These are phyloP conservation scores for Ceratosolen fusciceps DNA, from an alignment of 1,140 invertebrate genomes.

Conservation along the genomic window DNA sequence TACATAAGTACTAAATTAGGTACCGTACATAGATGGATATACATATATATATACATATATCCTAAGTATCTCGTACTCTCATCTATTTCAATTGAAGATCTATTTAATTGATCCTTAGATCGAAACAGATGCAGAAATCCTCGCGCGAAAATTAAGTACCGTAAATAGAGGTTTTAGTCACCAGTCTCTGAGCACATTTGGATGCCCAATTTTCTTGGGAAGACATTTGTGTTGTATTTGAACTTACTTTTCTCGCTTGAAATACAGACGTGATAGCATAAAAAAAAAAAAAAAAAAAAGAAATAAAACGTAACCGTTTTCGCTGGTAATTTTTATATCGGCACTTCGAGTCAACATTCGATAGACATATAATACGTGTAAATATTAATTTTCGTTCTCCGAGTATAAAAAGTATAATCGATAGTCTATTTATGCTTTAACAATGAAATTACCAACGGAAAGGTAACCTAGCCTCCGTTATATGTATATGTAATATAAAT, in stretches of 20 bases:
- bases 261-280: no score
- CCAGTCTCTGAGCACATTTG: constrained; percentile 36
- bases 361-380: not conserved
- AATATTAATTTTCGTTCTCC: not conserved
- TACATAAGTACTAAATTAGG: constrained; percentile 41
- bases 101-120: constrained; percentile 25
- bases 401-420: constrained; percentile 5
- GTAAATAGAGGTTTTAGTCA: constrained; percentile 47
- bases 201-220: constrained; percentile 25
- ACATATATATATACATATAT: constrained; percentile 28
- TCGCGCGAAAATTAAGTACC: constrained; percentile 41
- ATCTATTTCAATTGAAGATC: constrained; percentile 40
- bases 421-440: constrained; percentile 4
- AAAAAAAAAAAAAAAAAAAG: no score
- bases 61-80: constrained; percentile 34
- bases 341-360: not conserved
- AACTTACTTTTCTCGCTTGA: constrained; percentile 7
- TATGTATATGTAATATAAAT: no score
- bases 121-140: constrained; percentile 14
- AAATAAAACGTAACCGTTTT: constrained; percentile 12
- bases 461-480: not conserved
- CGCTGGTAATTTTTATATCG: constrained; percentile 27
- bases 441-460: constrained; percentile 15
- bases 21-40: constrained; percentile 24
- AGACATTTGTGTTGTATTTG: constrained; percentile 9